These are phyloP conservation scores for Ondatra zibethicus DNA, from an alignment of 2,113 vertebrate species.

Conservation along the genomic window DNA sequence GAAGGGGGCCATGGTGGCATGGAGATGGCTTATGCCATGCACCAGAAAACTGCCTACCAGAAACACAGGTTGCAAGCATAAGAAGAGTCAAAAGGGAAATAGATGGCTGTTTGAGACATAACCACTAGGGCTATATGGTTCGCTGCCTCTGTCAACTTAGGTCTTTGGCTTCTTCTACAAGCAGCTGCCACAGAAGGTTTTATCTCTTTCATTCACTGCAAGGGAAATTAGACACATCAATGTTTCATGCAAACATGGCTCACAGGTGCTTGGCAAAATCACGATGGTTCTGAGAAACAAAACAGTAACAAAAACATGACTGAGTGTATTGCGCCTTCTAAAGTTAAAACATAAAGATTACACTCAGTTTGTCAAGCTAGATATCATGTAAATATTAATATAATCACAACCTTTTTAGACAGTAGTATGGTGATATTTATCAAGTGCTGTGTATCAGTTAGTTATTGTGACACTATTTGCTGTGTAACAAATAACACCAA, in stretches of 20 bases:
- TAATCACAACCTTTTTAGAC: not conserved
- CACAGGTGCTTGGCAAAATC: constrained; percentile 45
- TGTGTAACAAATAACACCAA: constrained; percentile 22
- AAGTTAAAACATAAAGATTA: constrained; percentile 50
- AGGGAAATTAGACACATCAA: constrained; percentile 46
- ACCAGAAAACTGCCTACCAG: not conserved
- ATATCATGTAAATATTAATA: not conserved
- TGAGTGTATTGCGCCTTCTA: constrained; percentile 21
- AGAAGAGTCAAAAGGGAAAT: not conserved
- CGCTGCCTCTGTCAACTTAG: constrained; percentile 3
- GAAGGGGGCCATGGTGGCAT: not conserved
- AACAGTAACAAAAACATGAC: constrained; percentile 18
- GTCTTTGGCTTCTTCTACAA: constrained; percentile 23
- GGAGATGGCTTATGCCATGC: not conserved
- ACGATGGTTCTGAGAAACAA: constrained; percentile 29
- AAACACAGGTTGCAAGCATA: not conserved
- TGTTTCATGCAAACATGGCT: not conserved
- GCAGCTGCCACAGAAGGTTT: constrained; percentile 14
- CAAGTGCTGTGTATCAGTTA: not conserved
- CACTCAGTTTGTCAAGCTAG: not conserved
- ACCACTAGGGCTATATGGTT: not conserved
- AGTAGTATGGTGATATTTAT: not conserved
- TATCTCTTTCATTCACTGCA: not conserved
- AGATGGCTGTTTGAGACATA: constrained; percentile 28
- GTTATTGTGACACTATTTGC: not conserved